Conservation (phyloP, 2,113 vertebrate species). For the Brevimyrus niger region DNA sequence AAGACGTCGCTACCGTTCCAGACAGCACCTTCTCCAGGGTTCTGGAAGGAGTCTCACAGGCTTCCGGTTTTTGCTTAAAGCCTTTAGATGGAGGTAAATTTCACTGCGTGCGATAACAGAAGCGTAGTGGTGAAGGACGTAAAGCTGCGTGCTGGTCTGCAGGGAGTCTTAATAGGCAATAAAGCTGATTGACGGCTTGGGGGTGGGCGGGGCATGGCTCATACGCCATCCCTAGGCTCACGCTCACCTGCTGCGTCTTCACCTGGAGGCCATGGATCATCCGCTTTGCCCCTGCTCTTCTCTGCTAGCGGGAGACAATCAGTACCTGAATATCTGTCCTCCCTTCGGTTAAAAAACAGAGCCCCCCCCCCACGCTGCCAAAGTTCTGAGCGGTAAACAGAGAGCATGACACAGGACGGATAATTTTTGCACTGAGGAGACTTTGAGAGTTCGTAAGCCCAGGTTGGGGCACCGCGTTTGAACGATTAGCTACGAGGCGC, state of each 20-base stretch:
- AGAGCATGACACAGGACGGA: not conserved
- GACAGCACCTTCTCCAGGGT: not conserved
- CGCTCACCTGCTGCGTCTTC: not conserved
- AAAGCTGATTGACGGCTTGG: not conserved
- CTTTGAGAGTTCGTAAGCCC: not conserved
- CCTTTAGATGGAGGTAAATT: not conserved
- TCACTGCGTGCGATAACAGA: not conserved
- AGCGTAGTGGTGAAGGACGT: not conserved
- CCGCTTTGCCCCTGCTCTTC: not conserved
- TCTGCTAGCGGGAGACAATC: not conserved
- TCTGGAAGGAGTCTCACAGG: not conserved
- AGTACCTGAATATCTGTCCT: not conserved
- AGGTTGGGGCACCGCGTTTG: not conserved
- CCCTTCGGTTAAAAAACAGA: not conserved
- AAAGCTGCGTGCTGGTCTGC: not conserved
- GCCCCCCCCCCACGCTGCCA: not conserved
- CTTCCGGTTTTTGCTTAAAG: not conserved
- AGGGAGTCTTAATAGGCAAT: not conserved
- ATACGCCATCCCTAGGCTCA: not conserved
- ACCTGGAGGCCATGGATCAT: not conserved
- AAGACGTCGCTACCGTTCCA: not conserved
- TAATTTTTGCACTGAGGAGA: not conserved
- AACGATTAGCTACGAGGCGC: not conserved
- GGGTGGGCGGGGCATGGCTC: not conserved
- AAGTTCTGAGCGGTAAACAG: not conserved